Evolutionary conservation across 2,797 vertebrate genomes (phyloP), one percentile per base, ranked within the genome.

Genomic region (Novumbra hubbsi): DNA sequence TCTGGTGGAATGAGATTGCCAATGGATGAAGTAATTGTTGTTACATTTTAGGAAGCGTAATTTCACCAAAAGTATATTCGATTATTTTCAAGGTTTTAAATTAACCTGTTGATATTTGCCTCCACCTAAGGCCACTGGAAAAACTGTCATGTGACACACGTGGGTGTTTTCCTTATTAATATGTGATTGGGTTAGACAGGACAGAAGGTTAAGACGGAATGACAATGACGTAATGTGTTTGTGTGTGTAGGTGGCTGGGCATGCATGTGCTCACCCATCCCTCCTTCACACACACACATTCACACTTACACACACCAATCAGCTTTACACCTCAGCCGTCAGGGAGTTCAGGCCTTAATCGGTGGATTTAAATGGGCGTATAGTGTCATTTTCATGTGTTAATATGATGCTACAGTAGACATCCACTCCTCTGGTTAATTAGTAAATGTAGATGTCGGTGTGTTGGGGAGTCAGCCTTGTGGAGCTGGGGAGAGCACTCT

Each of bases 141-240:
- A 34, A 34, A 34, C 32, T 5, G 32, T 34, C 2, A 2, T 34
- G 5, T 34, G 32, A 34, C 32, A 34, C 32, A 34, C 32, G 32
- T 34, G 32, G 32, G 32, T 2, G 32, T 34, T 34, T 34, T 34
- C 2, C 5, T 34, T 34, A 34, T 34, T 34, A 2, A 34, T 2
- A 34, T 34, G 32, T 34, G 32, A 34, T n/a, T n/a, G n/a, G n/a
- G n/a, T n/a, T n/a, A 45, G 2, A 45, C 41, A 45, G 41, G 41
- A 45, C 41, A 45, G 41, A 45, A 8, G 7, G 2, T 34, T 2
- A 34, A 34, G 5, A 34, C 32, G 32, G 32, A 34, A 34, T 34
- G 17, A 52, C 15, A 4, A 50, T 72, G 34, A 70, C 38, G 76
- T 64, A 68, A 38, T 78, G 67, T 74, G 34, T 62, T 34, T 73